phyloP scores from a whole-genome alignment of 2,888 invertebrate genomes.

The Priocnemis perturbator region DNA sequence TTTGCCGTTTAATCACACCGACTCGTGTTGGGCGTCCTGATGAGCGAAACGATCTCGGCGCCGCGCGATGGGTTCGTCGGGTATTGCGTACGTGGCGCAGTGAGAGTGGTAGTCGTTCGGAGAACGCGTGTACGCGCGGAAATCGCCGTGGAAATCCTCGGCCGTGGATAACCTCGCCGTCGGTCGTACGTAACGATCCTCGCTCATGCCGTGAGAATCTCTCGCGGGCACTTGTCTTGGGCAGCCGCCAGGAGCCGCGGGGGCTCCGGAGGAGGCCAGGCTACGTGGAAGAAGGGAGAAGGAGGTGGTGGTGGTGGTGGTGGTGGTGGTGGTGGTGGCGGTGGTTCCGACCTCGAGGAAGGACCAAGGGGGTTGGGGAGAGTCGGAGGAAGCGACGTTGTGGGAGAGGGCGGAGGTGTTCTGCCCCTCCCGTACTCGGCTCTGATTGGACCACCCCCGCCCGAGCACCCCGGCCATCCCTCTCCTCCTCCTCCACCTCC shows the following conservation, averaged over 20 bases:
- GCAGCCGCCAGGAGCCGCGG: constrained; percentile 69
- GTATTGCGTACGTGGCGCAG: constrained; percentile 21
- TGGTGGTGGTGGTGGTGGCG: constrained; percentile 57
- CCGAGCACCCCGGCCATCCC: constrained; percentile 62
- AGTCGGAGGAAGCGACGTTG: constrained; percentile 56
- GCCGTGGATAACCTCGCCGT: constrained; percentile 58
- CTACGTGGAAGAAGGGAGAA: constrained; percentile 23
- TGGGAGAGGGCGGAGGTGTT: constrained; percentile 66
- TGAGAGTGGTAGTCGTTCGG: constrained; percentile 9
- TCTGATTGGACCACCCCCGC: constrained; percentile 74
- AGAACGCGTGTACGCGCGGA: constrained; percentile 52
- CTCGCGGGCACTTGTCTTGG: constrained; percentile 73
- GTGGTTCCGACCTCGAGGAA: constrained; percentile 57
- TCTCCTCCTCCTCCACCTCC: constrained; percentile 49
- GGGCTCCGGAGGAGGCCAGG: constrained; percentile 60
- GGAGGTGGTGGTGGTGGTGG: constrained; percentile 54
- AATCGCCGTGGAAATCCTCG: constrained; percentile 59
- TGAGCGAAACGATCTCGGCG: neutral
- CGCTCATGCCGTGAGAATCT: constrained; percentile 73
- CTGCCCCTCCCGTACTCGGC: constrained; percentile 70
- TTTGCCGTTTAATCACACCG: constrained; percentile 39
- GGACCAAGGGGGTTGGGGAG: constrained; percentile 58
- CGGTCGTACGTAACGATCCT: constrained; percentile 71
- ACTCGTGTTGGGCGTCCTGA: constrained; percentile 22
- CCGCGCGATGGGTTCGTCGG: constrained; percentile 18